Base-by-base conservation (phyloP, 2,113 vertebrate species). In the Pantherophis guttatus region DNA sequence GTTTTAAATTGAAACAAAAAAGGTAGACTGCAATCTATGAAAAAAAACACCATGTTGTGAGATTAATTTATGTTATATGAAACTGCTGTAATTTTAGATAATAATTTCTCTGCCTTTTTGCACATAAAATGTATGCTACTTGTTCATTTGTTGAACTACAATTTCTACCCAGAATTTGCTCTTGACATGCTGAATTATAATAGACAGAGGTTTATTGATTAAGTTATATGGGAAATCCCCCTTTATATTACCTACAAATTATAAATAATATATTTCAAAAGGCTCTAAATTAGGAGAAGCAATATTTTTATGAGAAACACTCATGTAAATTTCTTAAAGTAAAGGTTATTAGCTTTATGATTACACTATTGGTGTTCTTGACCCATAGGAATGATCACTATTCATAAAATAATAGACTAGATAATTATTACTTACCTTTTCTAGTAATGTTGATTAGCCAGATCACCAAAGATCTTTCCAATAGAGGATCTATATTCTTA, bases 331-430 rank as follows among this genome's bases (percentile, higher is more conserved):
- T 96, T 97, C 97, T 97, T 96, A 87, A 90, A 93, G 58, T 95
- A 95, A 97, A 96, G 94, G 95, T 98, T 98, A 98, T 98, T 98
- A 98, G 98, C 97, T 98, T 97, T 95, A 96, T 98, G 97, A 98
- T 98, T 98, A 97, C 95, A 94, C 94, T 96, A 96, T 97, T 96
- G 96, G 96, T 98, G 96, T 97, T 98, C 97, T 98, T 98, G 98
- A 98, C 98, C 97, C 97, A 97, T 97, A 98, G 96, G 96, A 94
- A 95, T 96, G 95, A 97, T 97, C 94, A 93, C 93, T 92, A 94
- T 94, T 95, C 96, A 92, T 97, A 96, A 97, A 97, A 97, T 95
- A 94, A 91, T 24, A 39, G 70, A 93, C 93, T 94, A 88, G 88
- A 92, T 87, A 88, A 96, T 95, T 93, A 55, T 97, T 94, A 91